phyloP scores from a whole-genome alignment of 2,113 vertebrate genomes.

The Gymnarchus niloticus region DNA sequence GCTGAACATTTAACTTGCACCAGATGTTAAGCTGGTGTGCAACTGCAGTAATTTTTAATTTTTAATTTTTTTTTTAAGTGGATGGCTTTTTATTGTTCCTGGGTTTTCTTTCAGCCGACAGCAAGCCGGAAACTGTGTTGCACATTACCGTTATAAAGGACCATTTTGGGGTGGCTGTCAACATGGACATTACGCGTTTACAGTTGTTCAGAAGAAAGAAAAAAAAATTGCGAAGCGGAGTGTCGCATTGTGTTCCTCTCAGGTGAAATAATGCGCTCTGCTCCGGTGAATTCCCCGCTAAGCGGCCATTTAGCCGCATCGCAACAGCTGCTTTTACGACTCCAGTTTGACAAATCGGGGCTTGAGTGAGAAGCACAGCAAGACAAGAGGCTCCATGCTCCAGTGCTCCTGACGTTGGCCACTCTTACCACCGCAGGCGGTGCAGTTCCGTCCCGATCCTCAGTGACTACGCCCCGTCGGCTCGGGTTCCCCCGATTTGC shows the following conservation, averaged over 20 bases:
- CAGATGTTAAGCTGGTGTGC: neutral
- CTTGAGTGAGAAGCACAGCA: neutral
- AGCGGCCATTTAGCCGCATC: neutral
- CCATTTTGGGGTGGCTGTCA: neutral
- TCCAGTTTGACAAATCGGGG: neutral
- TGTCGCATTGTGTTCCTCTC: neutral
- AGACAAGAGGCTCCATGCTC: neutral
- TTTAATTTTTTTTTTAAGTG: neutral
- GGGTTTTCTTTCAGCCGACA: neutral
- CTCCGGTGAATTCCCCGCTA: neutral
- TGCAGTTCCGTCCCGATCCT: neutral
- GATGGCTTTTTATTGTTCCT: neutral
- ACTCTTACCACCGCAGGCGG: neutral
- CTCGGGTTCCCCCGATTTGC: neutral
- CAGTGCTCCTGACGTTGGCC: neutral
- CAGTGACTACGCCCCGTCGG: neutral
- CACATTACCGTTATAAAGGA: neutral
- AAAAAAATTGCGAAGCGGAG: neutral
- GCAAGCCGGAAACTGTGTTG: neutral
- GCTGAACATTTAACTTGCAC: neutral
- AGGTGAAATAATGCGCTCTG: conserved; percentile 13
- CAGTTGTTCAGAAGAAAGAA: neutral
- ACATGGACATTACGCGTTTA: neutral
- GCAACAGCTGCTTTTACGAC: neutral
- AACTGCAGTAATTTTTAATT: too few relatives aligned